Evolutionary conservation across 2,113 vertebrate species (phyloP).

Genomic region (Prolemur simus): DNA sequence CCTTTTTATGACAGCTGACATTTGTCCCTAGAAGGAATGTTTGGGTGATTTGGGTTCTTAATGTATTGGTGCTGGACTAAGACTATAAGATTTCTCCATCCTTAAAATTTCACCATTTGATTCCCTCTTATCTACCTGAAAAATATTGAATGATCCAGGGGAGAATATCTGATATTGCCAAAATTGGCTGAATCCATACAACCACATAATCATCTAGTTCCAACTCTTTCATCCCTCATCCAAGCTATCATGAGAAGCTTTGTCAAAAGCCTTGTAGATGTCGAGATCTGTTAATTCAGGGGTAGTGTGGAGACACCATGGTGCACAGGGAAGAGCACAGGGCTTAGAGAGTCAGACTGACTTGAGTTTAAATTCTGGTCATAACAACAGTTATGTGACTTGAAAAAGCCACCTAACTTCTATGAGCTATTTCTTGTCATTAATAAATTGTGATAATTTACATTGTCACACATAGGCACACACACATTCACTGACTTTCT

Average conservation of each 20-base stretch:
- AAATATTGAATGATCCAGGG: neutral
- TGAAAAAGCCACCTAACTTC: neutral
- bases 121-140: neutral
- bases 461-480: neutral
- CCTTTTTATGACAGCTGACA: neutral
- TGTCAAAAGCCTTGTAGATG: neutral
- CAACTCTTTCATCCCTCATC: neutral
- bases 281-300: neutral
- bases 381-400: neutral
- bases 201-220: neutral
- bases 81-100: neutral
- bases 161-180: neutral
- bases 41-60: neutral
- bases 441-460: neutral
- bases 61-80: neutral
- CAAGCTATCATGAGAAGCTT: neutral
- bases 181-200: neutral
- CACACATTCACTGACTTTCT: neutral
- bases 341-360: neutral
- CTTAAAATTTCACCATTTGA: neutral
- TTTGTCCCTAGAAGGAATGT: neutral
- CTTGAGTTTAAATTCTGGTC: neutral
- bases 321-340: neutral
- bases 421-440: neutral
- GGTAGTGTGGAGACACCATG: accelerated